These are phyloP conservation scores for Pseudomyrmex concolor DNA, from an alignment of 1,140 invertebrate genomes.

Conservation along the genomic window DNA sequence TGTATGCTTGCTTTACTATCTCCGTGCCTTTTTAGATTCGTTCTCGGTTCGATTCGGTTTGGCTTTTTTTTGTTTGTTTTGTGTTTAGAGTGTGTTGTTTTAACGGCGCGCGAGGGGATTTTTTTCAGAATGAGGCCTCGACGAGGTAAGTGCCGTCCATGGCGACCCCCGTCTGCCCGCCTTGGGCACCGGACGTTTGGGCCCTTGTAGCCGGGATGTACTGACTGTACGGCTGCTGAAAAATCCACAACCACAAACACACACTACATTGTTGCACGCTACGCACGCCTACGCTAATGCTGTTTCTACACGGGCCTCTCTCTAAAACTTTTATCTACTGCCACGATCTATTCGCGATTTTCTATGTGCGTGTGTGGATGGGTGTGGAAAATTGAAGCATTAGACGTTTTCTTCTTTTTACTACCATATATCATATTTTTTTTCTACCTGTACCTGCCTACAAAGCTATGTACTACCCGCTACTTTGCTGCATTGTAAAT, in stretches of 20 bases:
- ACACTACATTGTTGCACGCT: slow-evolving; percentile 85
- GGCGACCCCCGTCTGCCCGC: slow-evolving; percentile 90
- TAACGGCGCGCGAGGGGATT: slow-evolving; percentile 48
- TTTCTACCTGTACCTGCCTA: too few relatives aligned
- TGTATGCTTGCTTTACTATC: slow-evolving; percentile 14
- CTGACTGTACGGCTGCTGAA: slow-evolving; percentile 92
- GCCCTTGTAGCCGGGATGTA: slow-evolving; percentile 91
- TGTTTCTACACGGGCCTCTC: slow-evolving; percentile 52
- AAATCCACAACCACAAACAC: slow-evolving; percentile 85
- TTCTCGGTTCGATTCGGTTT: slow-evolving; percentile 2
- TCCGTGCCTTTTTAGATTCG: slow-evolving; percentile 38
- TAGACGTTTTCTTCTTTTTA: neutral
- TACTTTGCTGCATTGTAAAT: neutral
- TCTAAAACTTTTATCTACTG: slow-evolving; percentile 36
- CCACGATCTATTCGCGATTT: slow-evolving; percentile 38
- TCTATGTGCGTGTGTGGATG: slow-evolving; percentile 46
- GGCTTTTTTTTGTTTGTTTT: neutral
- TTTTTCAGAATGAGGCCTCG: slow-evolving; percentile 91
- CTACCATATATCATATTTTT: neutral
- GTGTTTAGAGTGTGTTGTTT: slow-evolving; percentile 7
- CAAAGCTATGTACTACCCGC: too few relatives aligned
- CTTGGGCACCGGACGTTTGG: slow-evolving; percentile 88
- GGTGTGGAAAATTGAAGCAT: slow-evolving; percentile 37
- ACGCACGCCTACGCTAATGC: slow-evolving; percentile 80
- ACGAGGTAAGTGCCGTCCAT: slow-evolving; percentile 93